Base-by-base conservation (phyloP, 1,140 invertebrate genomes). In the Geopemphigus sp. region DNA sequence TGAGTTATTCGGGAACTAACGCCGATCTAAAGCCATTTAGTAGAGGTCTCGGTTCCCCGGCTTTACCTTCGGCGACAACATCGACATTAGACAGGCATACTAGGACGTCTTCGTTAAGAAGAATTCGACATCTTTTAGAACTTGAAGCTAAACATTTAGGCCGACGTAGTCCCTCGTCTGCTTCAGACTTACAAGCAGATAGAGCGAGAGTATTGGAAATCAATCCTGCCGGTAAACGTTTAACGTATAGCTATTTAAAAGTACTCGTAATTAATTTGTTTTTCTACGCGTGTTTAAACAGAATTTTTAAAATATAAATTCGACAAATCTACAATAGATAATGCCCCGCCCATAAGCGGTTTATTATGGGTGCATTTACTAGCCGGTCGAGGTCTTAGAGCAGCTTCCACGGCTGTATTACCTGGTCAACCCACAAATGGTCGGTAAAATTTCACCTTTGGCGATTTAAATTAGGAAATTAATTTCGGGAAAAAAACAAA, bases 261-360 rank as follows among this genome's bases (percentile, higher is more conserved):
- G 0, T 17, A n/a, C 14, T 68, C 24, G 5, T 19, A 59, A 14
- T 53, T 11, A 2, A 53, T 45, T 74, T 81, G 81, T 59, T 26
- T 22, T 24, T 39, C 57, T 54, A 15, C 39, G 47, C 59, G 10
- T 29, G 19, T 47, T 29, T 56, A 26, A 19, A 70, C 80, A 90
- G 94, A 96, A 87, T 96, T 95, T 86, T 89, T 94, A 83, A 95
- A 95, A 86, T 96, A 96, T 86, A 95, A 95, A 87, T 90, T 94
- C 84, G 94, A 95, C 83, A 94, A 93, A 84, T 90, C 91, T 14
- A 68, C 73, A 29, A 19, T 76, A 17, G 82, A 82, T 6, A 80
- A 82, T 56, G 80, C 80, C 14, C 80, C 81, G 4, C 78, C 82
- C 1, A 90, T 96, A 45, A 96, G 94, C 81, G 95, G 95, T 10